These are phyloP conservation scores for Parasteatoda lunata DNA, from an alignment of 2,888 invertebrate genomes.

Conservation along the genomic window DNA sequence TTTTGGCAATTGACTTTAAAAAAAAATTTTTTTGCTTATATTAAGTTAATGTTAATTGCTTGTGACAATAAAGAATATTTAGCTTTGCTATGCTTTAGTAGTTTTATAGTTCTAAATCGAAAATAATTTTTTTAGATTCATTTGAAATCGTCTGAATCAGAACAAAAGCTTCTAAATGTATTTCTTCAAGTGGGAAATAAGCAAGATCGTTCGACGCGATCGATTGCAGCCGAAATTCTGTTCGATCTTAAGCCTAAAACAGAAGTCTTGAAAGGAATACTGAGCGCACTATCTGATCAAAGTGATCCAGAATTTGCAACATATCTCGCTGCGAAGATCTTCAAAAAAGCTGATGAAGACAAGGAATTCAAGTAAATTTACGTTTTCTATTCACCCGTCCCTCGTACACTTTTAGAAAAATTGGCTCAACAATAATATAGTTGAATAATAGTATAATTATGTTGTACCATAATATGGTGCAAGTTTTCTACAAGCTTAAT, in stretches of 20 bases:
- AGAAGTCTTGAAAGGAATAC: slow-evolving; percentile 20
- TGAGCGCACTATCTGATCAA: slow-evolving; percentile 29
- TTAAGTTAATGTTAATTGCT: not conserved
- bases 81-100: not conserved
- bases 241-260: slow-evolving; percentile 3
- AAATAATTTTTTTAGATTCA: not conserved
- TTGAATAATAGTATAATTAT: too few relatives aligned
- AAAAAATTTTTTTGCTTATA: not conserved
- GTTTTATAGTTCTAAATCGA: not conserved
- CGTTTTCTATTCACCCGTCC: too few relatives aligned
- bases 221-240: slow-evolving; percentile 70
- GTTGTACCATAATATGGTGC: too few relatives aligned
- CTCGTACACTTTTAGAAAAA: too few relatives aligned
- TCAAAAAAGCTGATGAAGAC: slow-evolving; percentile 71
- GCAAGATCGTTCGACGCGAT: slow-evolving; percentile 70
- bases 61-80: not conserved
- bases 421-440: too few relatives aligned
- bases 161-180: slow-evolving; percentile 22
- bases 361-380: slow-evolving; percentile 33
- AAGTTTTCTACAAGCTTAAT: too few relatives aligned
- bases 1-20: not conserved
- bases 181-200: slow-evolving; percentile 47
- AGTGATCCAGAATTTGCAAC: slow-evolving; percentile 71
- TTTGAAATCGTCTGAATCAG: not conserved
- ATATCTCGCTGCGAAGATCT: slow-evolving; percentile 71